Conservation (phyloP, 1,140 invertebrate genomes). For the Trachymyrmex septentrionalis region DNA sequence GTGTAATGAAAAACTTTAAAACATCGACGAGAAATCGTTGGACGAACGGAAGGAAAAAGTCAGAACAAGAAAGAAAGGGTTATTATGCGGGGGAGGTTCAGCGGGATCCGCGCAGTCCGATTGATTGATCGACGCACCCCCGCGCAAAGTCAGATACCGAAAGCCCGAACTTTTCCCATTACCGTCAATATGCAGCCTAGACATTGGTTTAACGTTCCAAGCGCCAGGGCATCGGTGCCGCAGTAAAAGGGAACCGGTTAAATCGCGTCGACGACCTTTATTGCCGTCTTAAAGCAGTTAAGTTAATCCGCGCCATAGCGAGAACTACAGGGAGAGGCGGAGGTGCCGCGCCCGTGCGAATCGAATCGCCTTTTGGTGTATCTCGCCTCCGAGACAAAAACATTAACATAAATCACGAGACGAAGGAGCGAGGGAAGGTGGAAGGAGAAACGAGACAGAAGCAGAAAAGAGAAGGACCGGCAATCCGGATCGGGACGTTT, state of each 20-base stretch:
- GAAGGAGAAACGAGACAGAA: conserved; percentile 26
- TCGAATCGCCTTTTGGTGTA: conserved; percentile 85
- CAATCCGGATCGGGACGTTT: conserved; percentile 81
- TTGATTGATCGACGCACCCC: conserved; percentile 83
- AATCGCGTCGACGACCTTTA: conserved; percentile 84
- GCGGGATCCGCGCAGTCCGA: conserved; percentile 66
- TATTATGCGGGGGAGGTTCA: conserved; percentile 41
- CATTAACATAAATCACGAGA: conserved; percentile 86
- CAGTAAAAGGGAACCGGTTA: conserved; percentile 83
- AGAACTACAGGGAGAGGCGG: conserved; percentile 68
- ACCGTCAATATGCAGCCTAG: conserved; percentile 82
- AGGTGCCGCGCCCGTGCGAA: conserved; percentile 70
- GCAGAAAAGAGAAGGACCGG: conserved; percentile 66
- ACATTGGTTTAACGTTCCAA: conserved; percentile 72
- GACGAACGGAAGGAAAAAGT: conserved; percentile 29
- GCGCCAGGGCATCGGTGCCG: conserved; percentile 69
- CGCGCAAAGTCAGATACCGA: conserved; percentile 78
- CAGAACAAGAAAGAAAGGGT: conserved; percentile 64
- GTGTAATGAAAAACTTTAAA: conserved; percentile 39
- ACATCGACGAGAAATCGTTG: conserved; percentile 17
- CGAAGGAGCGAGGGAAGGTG: conserved; percentile 38
- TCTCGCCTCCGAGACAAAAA: conserved; percentile 85
- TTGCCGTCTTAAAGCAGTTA: conserved; percentile 86
- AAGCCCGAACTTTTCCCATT: conserved; percentile 83
- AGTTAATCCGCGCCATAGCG: conserved; percentile 83